Evolutionary conservation across 92 coral and sea anemone genomes (phyloP), one percentile per base, ranked within the genome.

Genomic region (Isaurus tuberculatus): DNA sequence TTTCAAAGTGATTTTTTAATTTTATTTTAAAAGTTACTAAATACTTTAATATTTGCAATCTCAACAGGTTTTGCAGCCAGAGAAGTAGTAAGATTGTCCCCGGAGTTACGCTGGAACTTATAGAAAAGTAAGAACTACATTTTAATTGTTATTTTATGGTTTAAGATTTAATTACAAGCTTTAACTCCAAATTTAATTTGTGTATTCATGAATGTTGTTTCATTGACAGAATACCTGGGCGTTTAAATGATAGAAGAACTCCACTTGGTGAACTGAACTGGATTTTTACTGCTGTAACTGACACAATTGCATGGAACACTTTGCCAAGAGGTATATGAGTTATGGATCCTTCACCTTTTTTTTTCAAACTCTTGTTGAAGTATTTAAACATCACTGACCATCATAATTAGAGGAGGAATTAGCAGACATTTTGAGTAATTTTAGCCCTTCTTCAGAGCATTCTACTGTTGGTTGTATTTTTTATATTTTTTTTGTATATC

Each of bases 241-340:
- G 98, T 34, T 81, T 95, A 25, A 95, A 95, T 95, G 98, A 95
- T 88, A 89, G 98, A 79, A 86, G 98, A 83, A 95, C 98, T 75
- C 98, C 98, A 0, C 87, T 95, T 23, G 98, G 98, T 34, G 98
- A 95, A 80, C 88, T 95, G 55, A 95, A 94, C 83, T 95, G 98
- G 98, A 94, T 95, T 15, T 95, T 95, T 58, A 95, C 98, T 57
- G 98, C 98, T 3, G 98, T 95, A 27, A 95, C 98, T n/a, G 98
- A 95, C 70, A 95, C 98, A 31, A 95, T 95, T 66, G 98, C 98
- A 29, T 95, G 98, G 98, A 95, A 95, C 82, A 92, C 89, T 23
- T 79, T 95, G 14, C 98, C 98, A 2, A 95, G 98, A 95, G 98
- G 98, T 94, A 57, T n/a, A n/a, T n/a, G n/a, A n/a, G n/a, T n/a